phyloP scores from a whole-genome alignment of 2,797 vertebrate genomes.

The Sebastes trivittatus region DNA sequence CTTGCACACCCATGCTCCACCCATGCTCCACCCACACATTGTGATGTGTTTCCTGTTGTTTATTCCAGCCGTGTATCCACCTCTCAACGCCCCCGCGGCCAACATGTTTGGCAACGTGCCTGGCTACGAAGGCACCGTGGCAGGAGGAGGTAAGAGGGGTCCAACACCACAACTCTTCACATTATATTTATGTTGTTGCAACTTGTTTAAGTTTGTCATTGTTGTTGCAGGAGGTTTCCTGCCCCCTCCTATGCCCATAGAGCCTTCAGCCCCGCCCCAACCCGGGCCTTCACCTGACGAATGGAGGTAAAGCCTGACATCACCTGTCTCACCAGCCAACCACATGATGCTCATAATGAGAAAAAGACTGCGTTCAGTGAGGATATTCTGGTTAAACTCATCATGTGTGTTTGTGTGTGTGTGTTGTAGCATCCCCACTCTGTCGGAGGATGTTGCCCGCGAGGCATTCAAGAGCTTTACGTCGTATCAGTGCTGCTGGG shows the following conservation, averaged over 20 bases:
- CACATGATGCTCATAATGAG: not conserved
- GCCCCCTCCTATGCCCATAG: constrained; percentile 63
- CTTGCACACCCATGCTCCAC: too few relatives aligned
- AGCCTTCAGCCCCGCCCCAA: constrained; percentile 59
- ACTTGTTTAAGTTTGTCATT: not conserved
- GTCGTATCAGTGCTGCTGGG: constrained; percentile 75
- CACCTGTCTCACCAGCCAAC: not conserved
- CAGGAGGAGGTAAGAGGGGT: constrained; percentile 56
- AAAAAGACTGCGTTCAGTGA: not conserved
- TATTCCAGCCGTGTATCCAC: constrained; percentile 45
- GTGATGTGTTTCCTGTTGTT: not conserved
- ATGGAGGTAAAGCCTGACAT: constrained; percentile 59
- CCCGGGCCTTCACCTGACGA: constrained; percentile 3
- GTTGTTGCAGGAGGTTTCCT: constrained; percentile 65
- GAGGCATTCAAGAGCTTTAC: constrained; percentile 73
- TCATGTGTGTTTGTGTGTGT: constrained; percentile 4
- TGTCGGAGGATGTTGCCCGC: constrained; percentile 75
- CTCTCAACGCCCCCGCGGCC: constrained; percentile 11
- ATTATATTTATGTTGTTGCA: not conserved
- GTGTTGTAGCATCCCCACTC: constrained; percentile 69
- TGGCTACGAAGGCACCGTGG: constrained; percentile 57
- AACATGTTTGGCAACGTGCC: constrained; percentile 56
- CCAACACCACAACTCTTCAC: not conserved
- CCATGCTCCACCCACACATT: too few relatives aligned
- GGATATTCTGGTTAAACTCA: not conserved